A percentile compares a stretch with the other conserved stretches of the same genome.
Evolutionary conservation across 2,797 vertebrate species (phyloP).

Genomic region (Botia kubotai): DNA sequence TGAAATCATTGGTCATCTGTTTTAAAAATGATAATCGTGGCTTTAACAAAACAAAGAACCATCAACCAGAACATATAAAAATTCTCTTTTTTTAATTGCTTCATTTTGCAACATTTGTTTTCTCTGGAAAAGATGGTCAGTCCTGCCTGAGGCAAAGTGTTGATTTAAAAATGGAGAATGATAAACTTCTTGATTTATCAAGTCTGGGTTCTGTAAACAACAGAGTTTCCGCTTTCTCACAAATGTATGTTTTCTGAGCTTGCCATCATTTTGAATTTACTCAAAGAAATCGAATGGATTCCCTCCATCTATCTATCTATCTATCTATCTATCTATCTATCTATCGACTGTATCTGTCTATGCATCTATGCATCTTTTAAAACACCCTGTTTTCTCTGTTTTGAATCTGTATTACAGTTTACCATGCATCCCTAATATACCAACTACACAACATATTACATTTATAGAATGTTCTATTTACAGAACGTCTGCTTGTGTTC

Average conservation of each 20-base stretch:
- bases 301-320: not conserved
- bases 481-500: not conserved
- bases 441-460: not conserved
- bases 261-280: slow-evolving; percentile 1
- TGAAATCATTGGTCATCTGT: not conserved
- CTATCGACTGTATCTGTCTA: too few species aligned
- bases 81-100: not conserved
- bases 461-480: not conserved
- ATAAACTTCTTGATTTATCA: not conserved
- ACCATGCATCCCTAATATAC: not conserved
- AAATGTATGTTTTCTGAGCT: not conserved
- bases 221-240: not conserved
- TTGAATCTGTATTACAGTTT: too few species aligned
- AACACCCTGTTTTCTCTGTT: too few species aligned
- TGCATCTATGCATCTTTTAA: too few species aligned
- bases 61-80: not conserved
- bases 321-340: too few species aligned
- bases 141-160: not conserved
- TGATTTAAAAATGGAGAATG: not conserved
- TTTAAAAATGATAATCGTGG: not conserved
- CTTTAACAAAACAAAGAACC: not conserved
- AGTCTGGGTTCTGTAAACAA: not conserved
- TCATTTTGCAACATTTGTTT: not conserved
- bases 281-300: slow-evolving; percentile 16
- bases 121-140: not conserved